Conservation (phyloP, 2,888 invertebrate species). For the Drosophila emarginata region DNA sequence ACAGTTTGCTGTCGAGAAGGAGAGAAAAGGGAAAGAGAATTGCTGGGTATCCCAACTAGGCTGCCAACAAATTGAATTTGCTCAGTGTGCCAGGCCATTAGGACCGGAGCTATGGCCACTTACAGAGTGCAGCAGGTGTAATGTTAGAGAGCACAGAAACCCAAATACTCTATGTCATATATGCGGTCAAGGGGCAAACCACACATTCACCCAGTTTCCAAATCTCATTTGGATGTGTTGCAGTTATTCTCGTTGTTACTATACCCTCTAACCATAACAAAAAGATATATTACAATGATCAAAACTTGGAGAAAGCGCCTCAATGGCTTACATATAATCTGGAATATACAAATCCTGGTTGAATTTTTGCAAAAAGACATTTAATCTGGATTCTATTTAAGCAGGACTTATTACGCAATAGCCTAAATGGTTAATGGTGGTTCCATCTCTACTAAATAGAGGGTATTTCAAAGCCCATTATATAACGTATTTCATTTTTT, state of each 20-base stretch:
- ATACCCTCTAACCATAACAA: not conserved
- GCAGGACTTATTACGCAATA: too few relatives aligned
- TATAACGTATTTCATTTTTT: not conserved
- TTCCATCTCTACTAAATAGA: not conserved
- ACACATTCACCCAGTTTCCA: constrained; percentile 35
- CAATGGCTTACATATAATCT: not conserved
- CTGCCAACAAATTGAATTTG: constrained; percentile 45
- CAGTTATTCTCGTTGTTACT: not conserved
- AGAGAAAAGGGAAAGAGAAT: not conserved
- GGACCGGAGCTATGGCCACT: constrained; percentile 16
- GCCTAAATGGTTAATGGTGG: too few relatives aligned
- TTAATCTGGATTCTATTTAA: too few relatives aligned
- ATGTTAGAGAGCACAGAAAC: constrained; percentile 18
- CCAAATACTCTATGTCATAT: constrained; percentile 17
- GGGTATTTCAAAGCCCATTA: not conserved
- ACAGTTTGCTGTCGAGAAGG: constrained; percentile 15
- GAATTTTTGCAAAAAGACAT: too few relatives aligned
- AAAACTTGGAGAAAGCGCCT: not conserved
- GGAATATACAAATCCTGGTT: too few relatives aligned
- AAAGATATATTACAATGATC: not conserved
- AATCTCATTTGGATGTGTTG: constrained; percentile 2
- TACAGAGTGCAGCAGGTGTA: constrained; percentile 38
- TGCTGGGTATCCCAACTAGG: not conserved
- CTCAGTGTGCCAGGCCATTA: constrained; percentile 22
- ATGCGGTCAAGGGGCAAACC: constrained; percentile 25